Evolutionary conservation across 2,797 vertebrate genomes (phyloP), one percentile per base, ranked within the genome.

Genomic region (Denticeps clupeoides): DNA sequence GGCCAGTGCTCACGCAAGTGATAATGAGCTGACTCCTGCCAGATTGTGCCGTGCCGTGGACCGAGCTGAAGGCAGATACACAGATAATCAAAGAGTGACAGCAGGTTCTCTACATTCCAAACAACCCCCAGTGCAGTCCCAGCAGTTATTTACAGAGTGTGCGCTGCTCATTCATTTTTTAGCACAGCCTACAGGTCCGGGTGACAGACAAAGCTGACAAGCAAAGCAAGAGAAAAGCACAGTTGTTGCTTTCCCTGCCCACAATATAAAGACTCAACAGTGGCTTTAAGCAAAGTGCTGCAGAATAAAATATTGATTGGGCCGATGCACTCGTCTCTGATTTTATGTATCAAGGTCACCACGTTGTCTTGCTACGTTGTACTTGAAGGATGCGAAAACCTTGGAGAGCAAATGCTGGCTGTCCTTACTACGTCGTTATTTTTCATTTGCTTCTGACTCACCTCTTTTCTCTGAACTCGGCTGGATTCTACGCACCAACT

Each of bases 81-180:
- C 71, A 59, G 63, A 78, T 78, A 81, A 80, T 82, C 72, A 83
- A 74, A 78, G 69, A 63, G 65, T 63, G 71, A 76, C 77, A 75
- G 79, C 67, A 56, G 76, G 74, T 81, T 79, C 82, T 74, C 81
- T 77, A 82, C 77, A 80, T 80, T 77, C 77, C 74, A 80, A 83
- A 82, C 78, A 80, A 77, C 79, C 77, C 69, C 55, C 13, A 59
- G 78, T 79, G 72, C 64, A 5, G 73, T 72, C 68, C 77, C 72
- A 66, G 72, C 67, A 75, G 73, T 79, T 83, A 82, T 83, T 86
- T 83, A 83, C 80, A 79, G 70, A 73, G 69, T 68, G 75, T 74
- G 73, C 65, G 54, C 53, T 56, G 58, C 69, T 81, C 74, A 80
- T 83, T 80, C 66, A 77, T 78, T 81, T 82, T 79, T 82, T 72